Conservation (phyloP, 2,888 invertebrate species). For the Diaphora mendica region DNA sequence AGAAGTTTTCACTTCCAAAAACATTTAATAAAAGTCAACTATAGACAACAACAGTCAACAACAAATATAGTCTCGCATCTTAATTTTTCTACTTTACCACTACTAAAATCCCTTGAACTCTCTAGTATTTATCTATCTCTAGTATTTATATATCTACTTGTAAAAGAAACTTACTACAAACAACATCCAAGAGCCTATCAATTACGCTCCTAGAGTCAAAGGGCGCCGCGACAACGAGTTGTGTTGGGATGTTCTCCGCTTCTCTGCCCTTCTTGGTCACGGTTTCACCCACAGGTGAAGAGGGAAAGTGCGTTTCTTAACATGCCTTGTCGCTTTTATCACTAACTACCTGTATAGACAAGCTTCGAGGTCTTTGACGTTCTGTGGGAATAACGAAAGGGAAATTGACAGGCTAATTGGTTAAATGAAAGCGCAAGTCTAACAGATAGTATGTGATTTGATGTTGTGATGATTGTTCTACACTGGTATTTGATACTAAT, state of each 20-base stretch:
- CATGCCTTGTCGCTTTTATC: constrained; percentile 56
- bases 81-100: neutral
- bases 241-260: constrained; percentile 62
- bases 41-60: no score
- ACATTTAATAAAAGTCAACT: no score
- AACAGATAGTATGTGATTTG: constrained; percentile 5
- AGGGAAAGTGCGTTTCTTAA: constrained; percentile 70
- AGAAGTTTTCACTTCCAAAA: no score
- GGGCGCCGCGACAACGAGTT: constrained; percentile 65
- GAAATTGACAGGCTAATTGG: constrained; percentile 48
- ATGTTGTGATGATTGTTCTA: no score
- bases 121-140: neutral
- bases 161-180: constrained; percentile 17
- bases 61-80: no score
- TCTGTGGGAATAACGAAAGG: constrained; percentile 60
- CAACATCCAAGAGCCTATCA: constrained; percentile 20
- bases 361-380: constrained; percentile 58
- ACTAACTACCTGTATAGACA: constrained; percentile 65
- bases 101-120: neutral
- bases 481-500: neutral
- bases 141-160: neutral
- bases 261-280: constrained; percentile 69
- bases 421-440: constrained; percentile 41
- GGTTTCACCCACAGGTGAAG: constrained; percentile 57
- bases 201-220: constrained; percentile 52